A percentile compares a stretch with the other conserved stretches of the same genome.
Conservation (phyloP, 2,113 vertebrate genomes). For the Oriolus oriolus region DNA sequence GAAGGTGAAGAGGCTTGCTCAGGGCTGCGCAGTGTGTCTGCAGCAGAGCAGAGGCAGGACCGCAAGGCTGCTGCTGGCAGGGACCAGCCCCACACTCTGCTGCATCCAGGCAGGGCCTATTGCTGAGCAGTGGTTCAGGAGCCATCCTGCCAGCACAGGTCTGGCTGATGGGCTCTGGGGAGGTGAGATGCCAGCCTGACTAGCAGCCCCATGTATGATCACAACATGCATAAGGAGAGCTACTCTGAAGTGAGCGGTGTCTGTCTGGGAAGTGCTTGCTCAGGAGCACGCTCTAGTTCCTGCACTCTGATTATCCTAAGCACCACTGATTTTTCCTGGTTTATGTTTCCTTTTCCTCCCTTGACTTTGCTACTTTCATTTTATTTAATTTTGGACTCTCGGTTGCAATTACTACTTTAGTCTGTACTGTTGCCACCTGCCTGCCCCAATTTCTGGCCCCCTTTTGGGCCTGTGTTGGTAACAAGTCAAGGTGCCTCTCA, state of each 20-base stretch:
- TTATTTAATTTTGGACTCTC: constrained; percentile 45
- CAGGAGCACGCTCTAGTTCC: background rate
- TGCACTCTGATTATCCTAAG: background rate
- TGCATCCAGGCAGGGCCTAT: background rate
- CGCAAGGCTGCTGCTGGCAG: background rate
- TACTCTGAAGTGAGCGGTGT: background rate
- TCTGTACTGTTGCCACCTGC: background rate
- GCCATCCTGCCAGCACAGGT: background rate
- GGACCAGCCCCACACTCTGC: background rate
- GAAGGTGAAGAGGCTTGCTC: background rate
- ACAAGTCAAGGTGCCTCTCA: constrained; percentile 2
- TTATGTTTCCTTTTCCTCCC: constrained; percentile 15
- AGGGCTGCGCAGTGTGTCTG: background rate
- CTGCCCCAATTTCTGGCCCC: background rate
- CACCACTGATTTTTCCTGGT: background rate
- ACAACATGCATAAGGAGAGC: rapidly evolving
- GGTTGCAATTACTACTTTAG: constrained; percentile 52
- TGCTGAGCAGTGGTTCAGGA: background rate
- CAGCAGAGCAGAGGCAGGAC: background rate
- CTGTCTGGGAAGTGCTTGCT: background rate
- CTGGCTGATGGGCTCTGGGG: background rate
- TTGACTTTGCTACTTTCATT: background rate
- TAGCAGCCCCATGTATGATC: rapidly evolving
- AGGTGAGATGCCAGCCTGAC: background rate
- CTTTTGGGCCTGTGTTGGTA: background rate